phyloP scores from a whole-genome alignment of 2,888 invertebrate genomes.

The Aricia artaxerxes region DNA sequence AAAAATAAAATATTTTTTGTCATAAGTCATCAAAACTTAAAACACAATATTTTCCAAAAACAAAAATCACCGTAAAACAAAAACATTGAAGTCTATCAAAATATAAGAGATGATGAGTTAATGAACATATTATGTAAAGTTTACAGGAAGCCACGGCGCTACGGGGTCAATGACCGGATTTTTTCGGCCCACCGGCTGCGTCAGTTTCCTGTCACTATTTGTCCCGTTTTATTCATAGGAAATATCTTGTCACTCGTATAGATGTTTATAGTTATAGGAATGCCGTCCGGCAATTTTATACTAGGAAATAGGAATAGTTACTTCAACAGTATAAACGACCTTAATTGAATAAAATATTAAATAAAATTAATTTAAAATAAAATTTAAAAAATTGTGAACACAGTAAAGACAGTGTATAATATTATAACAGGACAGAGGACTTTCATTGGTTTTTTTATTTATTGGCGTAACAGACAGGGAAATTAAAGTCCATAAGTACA shows the following conservation, averaged over 20 bases:
- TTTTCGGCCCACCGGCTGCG: conserved; percentile 71
- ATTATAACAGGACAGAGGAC: too few species aligned
- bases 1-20: too few species aligned
- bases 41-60: neutral
- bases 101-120: neutral
- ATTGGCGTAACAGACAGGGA: too few species aligned
- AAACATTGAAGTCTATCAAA: neutral
- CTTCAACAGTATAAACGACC: neutral
- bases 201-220: conserved; percentile 75
- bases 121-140: conserved; percentile 15
- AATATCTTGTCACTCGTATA: conserved; percentile 29
- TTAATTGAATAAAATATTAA: too few species aligned
- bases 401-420: too few species aligned
- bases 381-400: too few species aligned
- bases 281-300: neutral
- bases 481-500: too few species aligned
- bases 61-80: neutral
- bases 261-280: conserved; percentile 24
- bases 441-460: too few species aligned
- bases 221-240: conserved; percentile 57
- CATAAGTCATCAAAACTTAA: too few species aligned
- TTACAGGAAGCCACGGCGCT: conserved; percentile 40
- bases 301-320: neutral
- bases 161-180: conserved; percentile 64
- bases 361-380: too few species aligned